Evolutionary conservation across 2,797 vertebrate species (phyloP), one percentile per base, ranked within the genome.

Genomic region (Hipposideros larvatus): DNA sequence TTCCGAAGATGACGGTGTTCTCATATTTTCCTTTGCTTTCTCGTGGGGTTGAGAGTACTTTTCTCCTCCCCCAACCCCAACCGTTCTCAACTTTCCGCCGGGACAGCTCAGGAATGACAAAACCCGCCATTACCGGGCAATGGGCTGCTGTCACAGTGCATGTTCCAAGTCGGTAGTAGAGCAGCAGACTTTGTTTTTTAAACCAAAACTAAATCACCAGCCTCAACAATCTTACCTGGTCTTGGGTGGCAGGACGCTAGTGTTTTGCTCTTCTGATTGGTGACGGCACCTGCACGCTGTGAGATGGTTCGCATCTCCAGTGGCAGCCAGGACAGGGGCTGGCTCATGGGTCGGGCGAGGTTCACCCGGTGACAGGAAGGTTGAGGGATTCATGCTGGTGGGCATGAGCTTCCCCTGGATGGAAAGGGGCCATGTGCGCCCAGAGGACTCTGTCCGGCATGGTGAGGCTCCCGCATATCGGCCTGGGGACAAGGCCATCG

Each of bases 261-360:
- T 14, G 5, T 14, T 34, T 79, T 4, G 4, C 46, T 4, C 48
- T 51, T 34, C 41, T 59, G 31, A 11, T 24, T 73, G 6, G 19
- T 10, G 48, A 22, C 37, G 14, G 14, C 18, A 0, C 7, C 0
- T 0, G 41, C 53, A 48, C 0, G 0, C 34, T 7, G 21, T 24
- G 61, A 51, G 61, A 19, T 11, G 1, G n/a, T 8, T 22, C 21
- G 14, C 18, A 3, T 61, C 53, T 37, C 15, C 65, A 15, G 24
- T 3, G 22, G 53, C 37, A 48, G 57, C 41, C 11, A 10, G 26
- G 61, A 37, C 31, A 19, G 51, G 31, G 7, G 37, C 37, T 43
- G 9, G 43, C 2, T 1, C 11, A 0, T 1, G 15, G 34, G 82
- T 7, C 11, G 18, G 77, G 5, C 4, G 8, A 71, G 53, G 71